Conservation (phyloP, 2,888 invertebrate genomes). For the Drosophila hamatofila region DNA sequence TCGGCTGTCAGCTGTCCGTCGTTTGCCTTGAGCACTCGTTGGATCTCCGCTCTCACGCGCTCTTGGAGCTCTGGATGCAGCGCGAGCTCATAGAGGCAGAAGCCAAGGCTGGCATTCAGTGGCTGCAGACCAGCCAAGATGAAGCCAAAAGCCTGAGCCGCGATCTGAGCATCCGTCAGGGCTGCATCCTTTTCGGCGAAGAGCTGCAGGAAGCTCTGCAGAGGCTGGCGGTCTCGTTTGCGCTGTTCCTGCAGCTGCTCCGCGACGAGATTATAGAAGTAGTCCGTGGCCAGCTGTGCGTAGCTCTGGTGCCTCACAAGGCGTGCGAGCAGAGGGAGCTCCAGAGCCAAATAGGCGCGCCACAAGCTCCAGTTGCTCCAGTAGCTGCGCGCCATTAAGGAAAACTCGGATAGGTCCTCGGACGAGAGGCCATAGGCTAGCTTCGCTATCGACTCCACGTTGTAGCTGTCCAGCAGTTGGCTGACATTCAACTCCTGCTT, state of each 20-base stretch:
- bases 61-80: constrained; percentile 76
- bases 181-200: constrained; percentile 81
- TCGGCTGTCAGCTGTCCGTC: constrained; percentile 68
- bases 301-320: constrained; percentile 66
- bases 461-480: constrained; percentile 85
- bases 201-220: constrained; percentile 87
- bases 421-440: constrained; percentile 85
- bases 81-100: constrained; percentile 84
- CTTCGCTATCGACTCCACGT: constrained; percentile 86
- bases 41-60: constrained; percentile 72
- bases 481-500: constrained; percentile 81
- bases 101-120: constrained; percentile 87
- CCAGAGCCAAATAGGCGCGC: constrained; percentile 67
- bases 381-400: constrained; percentile 65
- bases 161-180: constrained; percentile 75
- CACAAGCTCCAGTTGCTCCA: constrained; percentile 63
- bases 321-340: constrained; percentile 73
- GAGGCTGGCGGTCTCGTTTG: constrained; percentile 50
- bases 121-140: constrained; percentile 88
- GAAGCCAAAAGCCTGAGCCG: constrained; percentile 83
- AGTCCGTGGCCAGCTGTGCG: constrained; percentile 59
- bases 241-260: constrained; percentile 71
- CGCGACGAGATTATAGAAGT: constrained; percentile 75
- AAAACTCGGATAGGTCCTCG: constrained; percentile 84
- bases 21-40: constrained; percentile 51